These are phyloP conservation scores for Mercenaria mercenaria DNA, from an alignment of 1,140 invertebrate species.

Conservation along the genomic window DNA sequence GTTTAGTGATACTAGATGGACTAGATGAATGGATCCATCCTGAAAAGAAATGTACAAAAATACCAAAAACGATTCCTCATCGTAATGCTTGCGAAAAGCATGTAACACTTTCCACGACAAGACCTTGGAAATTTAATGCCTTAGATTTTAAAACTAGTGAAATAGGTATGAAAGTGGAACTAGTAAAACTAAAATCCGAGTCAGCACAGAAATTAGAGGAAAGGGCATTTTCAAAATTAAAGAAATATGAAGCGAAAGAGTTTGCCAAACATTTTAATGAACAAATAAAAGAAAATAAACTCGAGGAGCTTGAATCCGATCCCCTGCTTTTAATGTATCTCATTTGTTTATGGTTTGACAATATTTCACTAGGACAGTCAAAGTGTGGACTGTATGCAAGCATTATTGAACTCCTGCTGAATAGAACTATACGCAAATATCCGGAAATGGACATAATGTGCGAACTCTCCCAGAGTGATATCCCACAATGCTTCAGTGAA, in stretches of 20 bases:
- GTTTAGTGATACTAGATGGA: background rate
- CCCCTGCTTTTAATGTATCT: conserved; percentile 1
- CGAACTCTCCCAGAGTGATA: background rate
- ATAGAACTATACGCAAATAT: background rate
- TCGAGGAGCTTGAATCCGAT: background rate
- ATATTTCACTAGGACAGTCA: background rate
- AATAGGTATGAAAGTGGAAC: background rate
- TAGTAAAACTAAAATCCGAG: background rate
- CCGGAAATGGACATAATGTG: background rate
- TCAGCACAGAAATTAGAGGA: background rate
- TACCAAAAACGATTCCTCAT: background rate
- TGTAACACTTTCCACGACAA: background rate
- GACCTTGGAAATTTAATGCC: background rate
- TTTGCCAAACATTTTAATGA: background rate
- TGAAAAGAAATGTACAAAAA: background rate
- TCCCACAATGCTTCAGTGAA: background rate
- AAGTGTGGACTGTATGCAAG: background rate
- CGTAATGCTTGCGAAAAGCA: background rate
- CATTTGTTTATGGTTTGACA: background rate
- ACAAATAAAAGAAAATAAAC: background rate
- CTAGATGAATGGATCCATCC: conserved; percentile 39
- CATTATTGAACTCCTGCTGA: background rate
- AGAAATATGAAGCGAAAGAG: background rate
- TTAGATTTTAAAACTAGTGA: background rate
- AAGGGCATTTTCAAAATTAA: background rate